Conservation (phyloP, 2,888 invertebrate species). For the Temnothorax unifasciatus region DNA sequence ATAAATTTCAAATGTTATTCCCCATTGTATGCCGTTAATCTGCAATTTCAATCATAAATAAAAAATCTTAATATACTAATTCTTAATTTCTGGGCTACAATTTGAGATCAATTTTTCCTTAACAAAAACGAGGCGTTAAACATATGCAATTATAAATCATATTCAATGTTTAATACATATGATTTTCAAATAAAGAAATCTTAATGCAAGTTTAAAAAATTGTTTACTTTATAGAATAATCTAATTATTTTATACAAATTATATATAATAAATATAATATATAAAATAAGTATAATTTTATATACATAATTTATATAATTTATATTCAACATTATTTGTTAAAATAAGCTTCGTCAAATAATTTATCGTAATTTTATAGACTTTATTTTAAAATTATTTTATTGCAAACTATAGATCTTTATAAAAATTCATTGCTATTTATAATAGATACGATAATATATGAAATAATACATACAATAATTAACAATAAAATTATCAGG, state of each 20-base stretch:
- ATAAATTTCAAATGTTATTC: background rate
- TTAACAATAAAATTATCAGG: background rate
- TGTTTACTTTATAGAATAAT: background rate
- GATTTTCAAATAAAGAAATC: background rate
- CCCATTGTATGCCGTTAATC: background rate
- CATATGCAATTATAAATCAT: background rate
- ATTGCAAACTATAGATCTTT: background rate
- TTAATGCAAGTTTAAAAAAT: background rate
- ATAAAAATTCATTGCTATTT: background rate
- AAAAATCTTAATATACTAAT: background rate
- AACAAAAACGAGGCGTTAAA: background rate
- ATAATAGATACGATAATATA: background rate
- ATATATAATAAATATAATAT: too few relatives aligned
- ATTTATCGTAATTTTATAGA: background rate
- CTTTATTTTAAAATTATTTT: background rate
- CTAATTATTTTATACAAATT: background rate
- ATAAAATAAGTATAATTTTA: too few relatives aligned
- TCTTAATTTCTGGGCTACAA: background rate
- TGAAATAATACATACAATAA: background rate
- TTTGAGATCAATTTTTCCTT: background rate
- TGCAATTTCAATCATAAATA: constrained; percentile 1
- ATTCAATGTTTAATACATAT: background rate
- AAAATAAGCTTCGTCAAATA: background rate
- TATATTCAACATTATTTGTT: background rate
- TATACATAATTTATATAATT: too few relatives aligned